Evolutionary conservation across 2,113 vertebrate genomes (phyloP), one percentile per base, ranked within the genome.

Genomic region (Synodontis membranacea): DNA sequence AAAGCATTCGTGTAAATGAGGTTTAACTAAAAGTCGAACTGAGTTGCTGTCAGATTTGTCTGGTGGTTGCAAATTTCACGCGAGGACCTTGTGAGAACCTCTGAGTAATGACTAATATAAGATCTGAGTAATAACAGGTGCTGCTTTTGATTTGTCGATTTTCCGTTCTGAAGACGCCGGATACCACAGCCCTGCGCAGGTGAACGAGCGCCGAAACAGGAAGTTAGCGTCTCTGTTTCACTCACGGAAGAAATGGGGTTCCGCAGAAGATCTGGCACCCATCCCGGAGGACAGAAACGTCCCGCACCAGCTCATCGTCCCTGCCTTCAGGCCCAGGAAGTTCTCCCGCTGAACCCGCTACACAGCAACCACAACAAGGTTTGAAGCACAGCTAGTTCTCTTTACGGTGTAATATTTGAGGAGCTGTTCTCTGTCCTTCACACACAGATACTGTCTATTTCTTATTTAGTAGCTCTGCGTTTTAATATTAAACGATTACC

Each of bases 161-260:
- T 81, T 81, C 11, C 80, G 70, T 70, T 60, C 23, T 42, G 11
- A 83, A 28, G 62, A 76, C n/a, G 3, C 91, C 89, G 95, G 92
- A 66, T 94, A 90, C 85, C 94, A 93, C 37, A 84, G 84, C 8
- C 92, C 91, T 0, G 90, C 90, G 46, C 95, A 94, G 88, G 94
- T 87, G 74, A 89, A 90, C 23, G 95, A 95, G 87, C 92, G 94
- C 86, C 91, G 92, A 84, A 94, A 95, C 92, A 91, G 93, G 88
- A 95, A 95, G 90, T 72, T 96, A 88, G 90, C 48, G 0, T 93
- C 94, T 0, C 86, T 96, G 56, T 95, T 95, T 86, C 92, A 95
- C 50, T 94, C 94, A 76, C 95, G 92, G 92, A 88, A 91, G 81
- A 94, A 89, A 88, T 93, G 94, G 94, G 94, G 94, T 39, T 96